Conservation (phyloP, 2,797 vertebrate species). For the Sphenodon punctatus region DNA sequence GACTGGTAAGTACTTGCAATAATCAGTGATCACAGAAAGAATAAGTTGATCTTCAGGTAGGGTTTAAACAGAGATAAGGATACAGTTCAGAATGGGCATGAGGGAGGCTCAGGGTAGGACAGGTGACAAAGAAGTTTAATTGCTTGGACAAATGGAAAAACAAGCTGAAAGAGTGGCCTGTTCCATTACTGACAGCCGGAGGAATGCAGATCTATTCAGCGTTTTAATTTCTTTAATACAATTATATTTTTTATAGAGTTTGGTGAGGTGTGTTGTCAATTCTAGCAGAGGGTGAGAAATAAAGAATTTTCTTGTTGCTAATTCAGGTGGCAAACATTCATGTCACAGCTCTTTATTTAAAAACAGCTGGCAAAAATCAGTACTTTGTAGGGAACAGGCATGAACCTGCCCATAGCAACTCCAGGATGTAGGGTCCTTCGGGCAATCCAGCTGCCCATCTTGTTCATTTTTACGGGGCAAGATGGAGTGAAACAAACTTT, state of each 20-base stretch:
- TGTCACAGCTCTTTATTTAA: conserved; percentile 51
- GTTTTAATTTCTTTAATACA: not conserved
- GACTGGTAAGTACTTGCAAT: no score
- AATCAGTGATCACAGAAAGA: no score
- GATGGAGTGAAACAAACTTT: not conserved
- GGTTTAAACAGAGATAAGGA: not conserved
- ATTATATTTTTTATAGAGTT: not conserved
- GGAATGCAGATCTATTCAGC: not conserved
- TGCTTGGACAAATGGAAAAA: not conserved
- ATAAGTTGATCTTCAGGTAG: not conserved
- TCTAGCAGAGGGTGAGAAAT: not conserved
- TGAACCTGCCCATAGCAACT: conserved; percentile 10
- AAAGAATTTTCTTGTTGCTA: conserved; percentile 32
- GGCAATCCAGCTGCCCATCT: not conserved
- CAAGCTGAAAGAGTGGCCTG: not conserved
- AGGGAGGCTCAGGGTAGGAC: not conserved
- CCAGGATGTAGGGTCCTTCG: conserved; percentile 23
- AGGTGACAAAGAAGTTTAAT: not conserved
- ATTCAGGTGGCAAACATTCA: conserved; percentile 43
- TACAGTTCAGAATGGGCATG: not conserved
- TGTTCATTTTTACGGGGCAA: not conserved
- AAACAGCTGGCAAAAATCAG: conserved; percentile 22
- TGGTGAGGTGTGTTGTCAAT: not conserved
- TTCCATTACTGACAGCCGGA: not conserved
- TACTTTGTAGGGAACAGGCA: conserved; percentile 1